These are phyloP conservation scores for Polydrusus pterygomalis DNA, from an alignment of 2,888 invertebrate genomes.

Conservation along the genomic window DNA sequence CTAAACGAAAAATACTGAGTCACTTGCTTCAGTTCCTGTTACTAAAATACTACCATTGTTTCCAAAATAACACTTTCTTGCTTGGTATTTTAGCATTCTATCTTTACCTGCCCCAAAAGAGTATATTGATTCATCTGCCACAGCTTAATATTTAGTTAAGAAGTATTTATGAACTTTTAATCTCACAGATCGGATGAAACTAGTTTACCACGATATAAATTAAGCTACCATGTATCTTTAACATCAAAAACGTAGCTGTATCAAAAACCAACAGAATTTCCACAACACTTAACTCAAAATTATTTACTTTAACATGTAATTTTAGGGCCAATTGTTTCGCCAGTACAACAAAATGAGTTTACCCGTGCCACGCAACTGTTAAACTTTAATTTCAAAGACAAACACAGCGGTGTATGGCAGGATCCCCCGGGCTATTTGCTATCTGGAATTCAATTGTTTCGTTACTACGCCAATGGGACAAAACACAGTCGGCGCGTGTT, in stretches of 20 bases:
- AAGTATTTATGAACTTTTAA: too few species aligned
- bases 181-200: too few species aligned
- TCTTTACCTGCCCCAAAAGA: too few species aligned
- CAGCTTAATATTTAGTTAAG: too few species aligned
- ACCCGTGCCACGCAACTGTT: constrained; percentile 36
- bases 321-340: constrained; percentile 42
- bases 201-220: too few species aligned
- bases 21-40: too few species aligned
- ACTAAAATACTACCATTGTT: too few species aligned
- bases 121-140: too few species aligned
- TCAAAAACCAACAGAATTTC: constrained; percentile 8
- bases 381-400: constrained; percentile 63
- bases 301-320: constrained; percentile 32
- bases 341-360: constrained; percentile 17
- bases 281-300: not conserved
- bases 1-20: too few species aligned
- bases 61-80: too few species aligned
- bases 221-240: not conserved
- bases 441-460: constrained; percentile 53
- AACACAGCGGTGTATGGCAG: constrained; percentile 56
- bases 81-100: too few species aligned
- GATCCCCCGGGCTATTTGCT: constrained; percentile 50
- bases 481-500: constrained; percentile 29
- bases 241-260: not conserved
- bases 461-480: constrained; percentile 43